Percentiles rank a stretch among this genome's conserved stretches.
These are phyloP conservation scores for Eleginops maclovinus DNA, from an alignment of 2,113 vertebrate genomes.

Conservation along the genomic window DNA sequence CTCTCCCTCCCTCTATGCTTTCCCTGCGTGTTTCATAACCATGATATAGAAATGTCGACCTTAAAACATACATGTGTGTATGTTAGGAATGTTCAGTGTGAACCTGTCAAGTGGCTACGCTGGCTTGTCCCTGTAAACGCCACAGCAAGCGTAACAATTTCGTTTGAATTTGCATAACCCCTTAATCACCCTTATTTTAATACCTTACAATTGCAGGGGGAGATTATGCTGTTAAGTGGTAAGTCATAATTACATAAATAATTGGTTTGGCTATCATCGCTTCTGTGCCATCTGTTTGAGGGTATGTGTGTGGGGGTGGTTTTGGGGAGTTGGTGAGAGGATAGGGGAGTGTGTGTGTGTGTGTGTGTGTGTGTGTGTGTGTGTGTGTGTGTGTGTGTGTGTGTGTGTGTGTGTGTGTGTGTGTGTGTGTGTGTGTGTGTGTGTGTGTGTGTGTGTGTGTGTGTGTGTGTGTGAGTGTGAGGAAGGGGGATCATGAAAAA, in stretches of 20 bases:
- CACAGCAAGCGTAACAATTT: slow-evolving; percentile 74
- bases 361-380: slow-evolving; percentile 67
- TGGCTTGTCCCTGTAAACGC: slow-evolving; percentile 77
- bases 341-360: neutral
- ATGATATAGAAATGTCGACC: neutral
- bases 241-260: slow-evolving; percentile 99
- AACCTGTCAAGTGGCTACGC: slow-evolving; percentile 20
- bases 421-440: slow-evolving; percentile 72
- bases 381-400: slow-evolving; percentile 72
- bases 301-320: slow-evolving; percentile 66
- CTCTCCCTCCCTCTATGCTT: slow-evolving; percentile 8
- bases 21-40: slow-evolving; percentile 22
- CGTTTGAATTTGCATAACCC: slow-evolving; percentile 89
- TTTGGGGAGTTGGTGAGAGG: slow-evolving; percentile 22
- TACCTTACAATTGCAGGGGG: slow-evolving; percentile 90
- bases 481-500: slow-evolving; percentile 18
- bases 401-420: slow-evolving; percentile 74
- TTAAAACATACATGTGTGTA: slow-evolving; percentile 10
- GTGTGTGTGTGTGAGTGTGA: slow-evolving; percentile 2
- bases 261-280: slow-evolving; percentile 93
- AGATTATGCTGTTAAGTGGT: slow-evolving; percentile 96
- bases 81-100: slow-evolving; percentile 10
- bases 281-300: slow-evolving; percentile 92
- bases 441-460: slow-evolving; percentile 74
- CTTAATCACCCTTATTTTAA: slow-evolving; percentile 93